Percentiles rank a stretch among this genome's conserved stretches.
Conservation (phyloP, 2,797 vertebrate genomes). For the Serranus cabrilla region DNA sequence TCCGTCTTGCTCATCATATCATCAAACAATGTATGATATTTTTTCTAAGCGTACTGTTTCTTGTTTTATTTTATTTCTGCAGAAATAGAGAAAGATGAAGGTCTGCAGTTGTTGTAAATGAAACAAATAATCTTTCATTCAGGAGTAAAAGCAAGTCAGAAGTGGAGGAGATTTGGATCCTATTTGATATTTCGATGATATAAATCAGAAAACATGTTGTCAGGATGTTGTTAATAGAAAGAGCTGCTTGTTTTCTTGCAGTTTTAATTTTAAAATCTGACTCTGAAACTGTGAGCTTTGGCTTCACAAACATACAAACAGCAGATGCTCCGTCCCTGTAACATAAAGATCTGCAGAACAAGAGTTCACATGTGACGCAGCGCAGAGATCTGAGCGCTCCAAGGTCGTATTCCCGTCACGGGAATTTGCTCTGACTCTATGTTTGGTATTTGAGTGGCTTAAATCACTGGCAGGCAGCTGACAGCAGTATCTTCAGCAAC, state of each 20-base stretch:
- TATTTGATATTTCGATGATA: no score
- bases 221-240: neutral
- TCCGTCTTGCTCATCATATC: no score
- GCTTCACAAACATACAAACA: neutral
- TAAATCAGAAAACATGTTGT: no score
- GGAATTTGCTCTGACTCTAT: neutral
- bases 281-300: neutral
- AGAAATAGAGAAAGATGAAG: no score
- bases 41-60: no score
- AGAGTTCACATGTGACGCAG: constrained; percentile 6
- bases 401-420: neutral
- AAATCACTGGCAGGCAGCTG: neutral
- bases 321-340: neutral
- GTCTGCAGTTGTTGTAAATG: no score
- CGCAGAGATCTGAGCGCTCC: constrained; percentile 3
- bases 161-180: no score
- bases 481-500: neutral
- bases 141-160: no score
- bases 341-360: neutral
- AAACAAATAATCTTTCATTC: no score
- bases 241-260: neutral
- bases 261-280: neutral
- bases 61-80: no score
- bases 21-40: no score
- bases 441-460: neutral